Evolutionary conservation across 2,888 invertebrate species (phyloP).

Genomic region (Philereme vetulata): DNA sequence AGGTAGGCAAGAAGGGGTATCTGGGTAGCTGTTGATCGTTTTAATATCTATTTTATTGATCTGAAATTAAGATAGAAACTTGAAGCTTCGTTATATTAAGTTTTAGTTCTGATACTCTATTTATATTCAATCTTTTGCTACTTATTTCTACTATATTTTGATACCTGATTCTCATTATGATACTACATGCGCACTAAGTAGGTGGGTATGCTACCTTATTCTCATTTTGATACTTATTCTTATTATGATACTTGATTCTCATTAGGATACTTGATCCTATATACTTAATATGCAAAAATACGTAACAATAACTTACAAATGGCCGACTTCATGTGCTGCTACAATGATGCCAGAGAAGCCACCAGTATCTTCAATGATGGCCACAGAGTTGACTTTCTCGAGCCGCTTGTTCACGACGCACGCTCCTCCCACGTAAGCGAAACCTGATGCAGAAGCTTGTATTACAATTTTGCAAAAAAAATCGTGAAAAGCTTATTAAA

Average conservation of each 20-base stretch:
- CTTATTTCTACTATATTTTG: no score
- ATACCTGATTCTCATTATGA: not conserved
- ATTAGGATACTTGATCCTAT: not conserved
- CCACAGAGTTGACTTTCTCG: constrained; percentile 98
- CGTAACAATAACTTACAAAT: constrained; percentile 89
- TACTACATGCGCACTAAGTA: not conserved
- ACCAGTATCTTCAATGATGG: constrained; percentile 97
- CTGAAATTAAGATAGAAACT: no score
- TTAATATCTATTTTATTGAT: no score
- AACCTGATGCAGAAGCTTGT: constrained; percentile 84
- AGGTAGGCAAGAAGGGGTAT: no score
- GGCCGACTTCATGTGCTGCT: constrained; percentile 98
- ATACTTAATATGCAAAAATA: not conserved
- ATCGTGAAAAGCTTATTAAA: no score
- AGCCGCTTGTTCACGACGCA: constrained; percentile 97
- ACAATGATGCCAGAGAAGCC: constrained; percentile 98
- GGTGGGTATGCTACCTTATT: not conserved
- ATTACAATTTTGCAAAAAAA: constrained; percentile 16
- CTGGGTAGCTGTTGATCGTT: no score
- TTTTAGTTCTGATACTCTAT: no score
- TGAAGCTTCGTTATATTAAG: no score
- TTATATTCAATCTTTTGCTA: no score
- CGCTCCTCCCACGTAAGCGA: constrained; percentile 97
- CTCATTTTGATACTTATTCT: not conserved
- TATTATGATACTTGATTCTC: not conserved